Evolutionary conservation across 2,113 vertebrate species (phyloP), one percentile per base, ranked within the genome.

Genomic region (Monopterus albus): DNA sequence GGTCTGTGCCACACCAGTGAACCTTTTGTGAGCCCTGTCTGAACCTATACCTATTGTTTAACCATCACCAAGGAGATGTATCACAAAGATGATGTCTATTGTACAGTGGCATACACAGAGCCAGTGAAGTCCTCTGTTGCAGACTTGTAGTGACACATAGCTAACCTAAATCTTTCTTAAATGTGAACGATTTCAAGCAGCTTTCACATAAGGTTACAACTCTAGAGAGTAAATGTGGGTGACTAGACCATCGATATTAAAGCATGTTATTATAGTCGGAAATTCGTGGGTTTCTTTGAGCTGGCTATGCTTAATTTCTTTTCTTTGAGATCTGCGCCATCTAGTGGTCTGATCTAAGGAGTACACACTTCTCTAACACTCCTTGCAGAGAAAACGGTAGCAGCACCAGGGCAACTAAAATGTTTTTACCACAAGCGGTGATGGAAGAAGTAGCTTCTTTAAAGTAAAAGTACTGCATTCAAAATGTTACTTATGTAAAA

Each of bases 31-130:
- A 62, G 72, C 51, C 60, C 60, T 78, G 75, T 59, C 57, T 86
- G 21, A 82, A 89, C 66, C 70, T 77, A 58, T 59, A 69, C 36
- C 46, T 52, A 74, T 87, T 81, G 74, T 86, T 80, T 26, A 67
- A 42, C 55, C 39, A 3, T 85, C 74, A 81, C 78, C 55, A 42
- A 85, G 78, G 68, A 81, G 61, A 77, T 75, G 61, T 83, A 45
- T 75, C 68, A 88, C 72, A 81, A 81, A 85, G 58, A 74, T 57
- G 0, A 36, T 31, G 63, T 25, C 50, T n/a, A 47, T 56, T 42
- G 58, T 55, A 49, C 31, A 20, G 39, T 49, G n/a, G n/a, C n/a
- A n/a, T n/a, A n/a, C n/a, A n/a, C n/a, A 18, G 31, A 52, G 36
- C 28, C 29, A 55, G 31, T 17, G 51, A 63, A 66, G 45, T 28